Conservation (phyloP, 2,113 vertebrate species). For the Oreochromis niloticus region DNA sequence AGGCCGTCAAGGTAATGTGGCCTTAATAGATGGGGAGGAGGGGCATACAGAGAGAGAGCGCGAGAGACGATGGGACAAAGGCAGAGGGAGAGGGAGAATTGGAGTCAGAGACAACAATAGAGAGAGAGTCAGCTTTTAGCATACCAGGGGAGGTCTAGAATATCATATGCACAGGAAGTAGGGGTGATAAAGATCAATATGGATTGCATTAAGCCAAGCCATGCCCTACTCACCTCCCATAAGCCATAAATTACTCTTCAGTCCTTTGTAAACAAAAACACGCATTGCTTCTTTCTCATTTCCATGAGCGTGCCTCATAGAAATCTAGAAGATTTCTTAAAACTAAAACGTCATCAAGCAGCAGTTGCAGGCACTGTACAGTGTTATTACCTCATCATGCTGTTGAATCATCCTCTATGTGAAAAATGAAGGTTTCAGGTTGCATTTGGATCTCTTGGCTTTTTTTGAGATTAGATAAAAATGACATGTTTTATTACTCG, state of each 20-base stretch:
- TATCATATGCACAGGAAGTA: conserved; percentile 66
- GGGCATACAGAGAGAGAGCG: not conserved
- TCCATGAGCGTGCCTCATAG: not conserved
- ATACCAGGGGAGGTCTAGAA: conserved; percentile 39
- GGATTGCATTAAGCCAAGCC: conserved; percentile 56
- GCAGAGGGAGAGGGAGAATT: not conserved
- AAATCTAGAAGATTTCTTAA: too few species aligned
- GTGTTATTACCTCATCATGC: not conserved
- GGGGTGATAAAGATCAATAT: conserved; percentile 65
- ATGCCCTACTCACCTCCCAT: conserved; percentile 23
- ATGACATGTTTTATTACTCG: not conserved
- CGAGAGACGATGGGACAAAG: not conserved
- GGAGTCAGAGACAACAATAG: not conserved
- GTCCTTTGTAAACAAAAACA: conserved; percentile 8
- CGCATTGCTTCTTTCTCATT: not conserved
- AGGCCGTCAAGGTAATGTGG: conserved; percentile 15
- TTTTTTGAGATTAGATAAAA: not conserved
- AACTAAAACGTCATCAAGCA: not conserved
- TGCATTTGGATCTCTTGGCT: not conserved
- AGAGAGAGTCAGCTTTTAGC: conserved; percentile 50
- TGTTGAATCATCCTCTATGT: not conserved
- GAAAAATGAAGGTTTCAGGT: not conserved
- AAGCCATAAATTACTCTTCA: conserved; percentile 25
- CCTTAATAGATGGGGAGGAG: not conserved
- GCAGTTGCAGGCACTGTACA: not conserved